Percentiles rank a stretch among this genome's conserved stretches.
phyloP scores from a whole-genome alignment of 2,888 invertebrate genomes.

The Cheilosia soror region DNA sequence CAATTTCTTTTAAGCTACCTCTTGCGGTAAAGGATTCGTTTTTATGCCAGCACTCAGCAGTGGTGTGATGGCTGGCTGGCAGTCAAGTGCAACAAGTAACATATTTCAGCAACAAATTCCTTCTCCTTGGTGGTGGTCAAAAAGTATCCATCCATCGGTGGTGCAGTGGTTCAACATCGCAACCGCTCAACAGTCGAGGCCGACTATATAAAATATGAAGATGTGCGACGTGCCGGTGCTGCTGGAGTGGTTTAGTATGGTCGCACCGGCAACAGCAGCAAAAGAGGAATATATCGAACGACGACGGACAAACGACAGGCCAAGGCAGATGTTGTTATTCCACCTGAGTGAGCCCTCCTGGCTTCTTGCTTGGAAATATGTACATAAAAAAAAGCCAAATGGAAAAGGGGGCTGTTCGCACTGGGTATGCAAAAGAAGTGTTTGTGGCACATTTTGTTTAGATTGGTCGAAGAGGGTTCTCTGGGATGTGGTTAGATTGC shows the following conservation, averaged over 20 bases:
- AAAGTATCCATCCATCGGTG: conserved; percentile 46
- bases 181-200: neutral
- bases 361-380: conserved; percentile 57
- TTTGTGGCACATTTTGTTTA: conserved; percentile 69
- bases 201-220: conserved; percentile 63
- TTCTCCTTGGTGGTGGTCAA: conserved; percentile 55
- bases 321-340: conserved; percentile 72
- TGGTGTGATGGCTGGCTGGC: conserved; percentile 29
- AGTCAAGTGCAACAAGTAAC: conserved; percentile 67
- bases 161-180: neutral
- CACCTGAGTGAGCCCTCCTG: conserved; percentile 55
- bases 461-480: conserved; percentile 67
- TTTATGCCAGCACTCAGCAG: neutral
- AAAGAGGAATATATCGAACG: conserved; percentile 76
- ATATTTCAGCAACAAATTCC: conserved; percentile 70
- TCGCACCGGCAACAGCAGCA: conserved; percentile 37
- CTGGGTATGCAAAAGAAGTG: conserved; percentile 72
- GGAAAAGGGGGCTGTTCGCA: conserved; percentile 67
- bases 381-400: conserved; percentile 22
- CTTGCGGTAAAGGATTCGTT: conserved; percentile 48
- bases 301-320: conserved; percentile 76
- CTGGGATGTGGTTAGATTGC: conserved; percentile 72
- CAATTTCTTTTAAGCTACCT: conserved; percentile 62
- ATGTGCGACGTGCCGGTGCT: conserved; percentile 62
- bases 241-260: conserved; percentile 47